A percentile compares a stretch with the other conserved stretches of the same genome.
Conservation (phyloP, 2,888 invertebrate species). For the Eristalis arbustorum region DNA sequence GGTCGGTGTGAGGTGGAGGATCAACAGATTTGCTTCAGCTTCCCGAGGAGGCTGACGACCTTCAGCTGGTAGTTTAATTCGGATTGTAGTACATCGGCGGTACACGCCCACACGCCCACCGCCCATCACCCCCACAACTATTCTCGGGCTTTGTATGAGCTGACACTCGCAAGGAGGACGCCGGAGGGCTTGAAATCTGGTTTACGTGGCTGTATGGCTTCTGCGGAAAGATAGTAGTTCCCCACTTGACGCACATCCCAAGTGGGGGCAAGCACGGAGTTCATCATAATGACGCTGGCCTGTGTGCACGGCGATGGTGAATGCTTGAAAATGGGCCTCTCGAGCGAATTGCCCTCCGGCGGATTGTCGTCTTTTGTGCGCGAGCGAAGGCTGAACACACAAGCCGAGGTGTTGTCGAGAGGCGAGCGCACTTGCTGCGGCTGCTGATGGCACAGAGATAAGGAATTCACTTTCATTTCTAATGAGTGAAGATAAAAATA, state of each 20-base stretch:
- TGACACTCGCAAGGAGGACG: slow-evolving; percentile 14
- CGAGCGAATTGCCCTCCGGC: slow-evolving; percentile 26
- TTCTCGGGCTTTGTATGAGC: slow-evolving; percentile 15
- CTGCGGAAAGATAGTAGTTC: slow-evolving; percentile 1
- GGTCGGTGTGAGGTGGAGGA: background rate
- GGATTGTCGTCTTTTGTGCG: slow-evolving; percentile 47
- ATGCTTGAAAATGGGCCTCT: slow-evolving; percentile 52
- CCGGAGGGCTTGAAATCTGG: slow-evolving; percentile 18
- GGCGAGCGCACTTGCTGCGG: slow-evolving; percentile 17
- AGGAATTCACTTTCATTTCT: slow-evolving; percentile 61
- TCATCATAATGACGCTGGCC: slow-evolving; percentile 13
- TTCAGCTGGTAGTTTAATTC: slow-evolving; percentile 46
- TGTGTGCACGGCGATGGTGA: background rate
- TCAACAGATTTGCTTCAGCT: slow-evolving; percentile 58
- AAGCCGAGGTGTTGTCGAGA: slow-evolving; percentile 39
- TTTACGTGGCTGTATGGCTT: background rate
- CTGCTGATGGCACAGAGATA: slow-evolving; percentile 51
- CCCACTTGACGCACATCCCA: slow-evolving; percentile 14
- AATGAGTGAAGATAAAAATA: slow-evolving; percentile 56
- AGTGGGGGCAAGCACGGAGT: slow-evolving; percentile 26
- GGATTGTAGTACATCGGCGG: slow-evolving; percentile 51
- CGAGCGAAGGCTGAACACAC: slow-evolving; percentile 33
- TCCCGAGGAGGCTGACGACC: slow-evolving; percentile 45
- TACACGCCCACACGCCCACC: background rate
- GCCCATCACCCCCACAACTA: background rate